Base-by-base conservation (phyloP, 1,140 invertebrate species). In the Drosophila nikananu region DNA sequence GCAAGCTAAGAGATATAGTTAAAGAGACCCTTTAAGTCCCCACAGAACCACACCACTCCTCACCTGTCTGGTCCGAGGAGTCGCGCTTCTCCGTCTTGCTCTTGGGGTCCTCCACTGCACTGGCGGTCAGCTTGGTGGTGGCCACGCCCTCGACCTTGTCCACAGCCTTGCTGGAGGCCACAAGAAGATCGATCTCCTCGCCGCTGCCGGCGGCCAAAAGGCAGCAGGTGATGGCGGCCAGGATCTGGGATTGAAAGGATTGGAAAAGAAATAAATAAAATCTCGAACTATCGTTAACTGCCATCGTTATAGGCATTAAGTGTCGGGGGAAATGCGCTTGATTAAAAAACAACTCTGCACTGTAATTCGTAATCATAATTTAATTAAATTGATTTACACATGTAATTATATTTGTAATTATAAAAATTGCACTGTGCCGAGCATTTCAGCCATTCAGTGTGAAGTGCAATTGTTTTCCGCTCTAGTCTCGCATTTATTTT, bases 381-480 rank as follows among this genome's bases (percentile, higher is more conserved):
- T 80, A 60, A 84, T 89, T 77, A 77, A 90, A 89, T 73, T 79
- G 84, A 89, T 84, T 81, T 84, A 81, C 68, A 78, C 75, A 87
- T 87, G 83, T 77, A 84, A 90, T 90, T 84, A 90, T 72, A 78
- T 75, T 83, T 87, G 83, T 77, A 84, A 90, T 90, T 84, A 90
- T 72, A 51, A 51, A 59, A 79, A 64, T 86, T 64, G 10, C 37
- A 49, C 21, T 35, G 49, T 30, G 49, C 49, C 51, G 48, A n/a
- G 17, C 17, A 37, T 13, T 5, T 5, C 35, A 37, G 13, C 32
- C 39, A 62, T 77, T 57, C 52, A 67, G 19, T 27, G 19, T 27
- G 32, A 63, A 70, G 61, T 67, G 49, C 62, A 21, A 59, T 60
- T 62, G 77, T 65, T 64, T 70, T 51, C 62, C 66, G 66, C 66